phyloP scores from a whole-genome alignment of 2,113 vertebrate species.

The Vicugna pacos region DNA sequence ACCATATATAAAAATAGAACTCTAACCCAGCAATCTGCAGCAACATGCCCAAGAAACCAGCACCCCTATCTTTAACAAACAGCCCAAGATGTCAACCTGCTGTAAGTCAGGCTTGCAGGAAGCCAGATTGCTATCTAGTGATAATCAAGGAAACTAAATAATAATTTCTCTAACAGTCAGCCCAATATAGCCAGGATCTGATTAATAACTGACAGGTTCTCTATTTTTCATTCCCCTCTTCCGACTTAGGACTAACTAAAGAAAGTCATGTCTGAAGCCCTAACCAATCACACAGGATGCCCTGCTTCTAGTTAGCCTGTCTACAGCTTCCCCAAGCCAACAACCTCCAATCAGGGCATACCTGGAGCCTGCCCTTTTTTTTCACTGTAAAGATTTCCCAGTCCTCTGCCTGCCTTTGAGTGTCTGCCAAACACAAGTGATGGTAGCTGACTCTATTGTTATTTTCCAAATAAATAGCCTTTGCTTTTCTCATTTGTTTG shows the following conservation, averaged over 20 bases:
- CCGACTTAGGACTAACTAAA: background rate
- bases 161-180: background rate
- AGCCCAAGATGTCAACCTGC: background rate
- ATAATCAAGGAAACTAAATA: background rate
- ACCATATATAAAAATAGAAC: background rate
- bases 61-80: background rate
- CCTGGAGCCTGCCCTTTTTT: background rate
- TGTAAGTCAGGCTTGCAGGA: background rate
- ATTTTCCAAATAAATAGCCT: background rate
- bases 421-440: background rate
- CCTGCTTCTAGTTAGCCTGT: background rate
- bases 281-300: background rate
- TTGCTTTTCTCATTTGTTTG: background rate
- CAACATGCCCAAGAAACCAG: background rate
- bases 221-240: background rate
- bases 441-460: background rate
- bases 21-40: background rate
- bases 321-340: background rate
- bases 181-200: background rate
- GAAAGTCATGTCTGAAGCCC: background rate
- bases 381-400: background rate
- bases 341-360: background rate
- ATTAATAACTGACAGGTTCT: background rate
- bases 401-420: background rate
- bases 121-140: background rate